phyloP scores from a whole-genome alignment of 2,797 vertebrate genomes.

The Sparidentex hasta region DNA sequence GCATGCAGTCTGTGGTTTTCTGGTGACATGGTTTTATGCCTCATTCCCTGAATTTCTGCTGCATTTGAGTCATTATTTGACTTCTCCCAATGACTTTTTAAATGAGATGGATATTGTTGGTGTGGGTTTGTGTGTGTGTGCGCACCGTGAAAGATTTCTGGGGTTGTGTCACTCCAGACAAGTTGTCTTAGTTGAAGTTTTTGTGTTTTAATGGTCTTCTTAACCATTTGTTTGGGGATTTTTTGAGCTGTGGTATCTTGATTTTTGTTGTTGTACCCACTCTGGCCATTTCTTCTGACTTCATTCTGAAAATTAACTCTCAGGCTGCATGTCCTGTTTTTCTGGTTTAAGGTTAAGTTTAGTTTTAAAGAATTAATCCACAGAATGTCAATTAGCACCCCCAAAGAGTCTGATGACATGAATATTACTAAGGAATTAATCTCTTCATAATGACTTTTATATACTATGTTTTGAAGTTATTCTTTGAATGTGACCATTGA shows the following conservation, averaged over 20 bases:
- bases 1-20: slow-evolving; percentile 34
- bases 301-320: neutral
- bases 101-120: neutral
- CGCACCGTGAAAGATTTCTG: neutral
- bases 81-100: neutral
- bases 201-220: neutral
- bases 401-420: neutral
- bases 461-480: neutral
- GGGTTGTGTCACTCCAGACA: neutral
- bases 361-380: neutral
- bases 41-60: neutral
- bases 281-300: neutral
- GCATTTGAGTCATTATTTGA: neutral
- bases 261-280: neutral
- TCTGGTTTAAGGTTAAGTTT: neutral
- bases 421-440: neutral
- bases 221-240: neutral
- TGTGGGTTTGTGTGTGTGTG: slow-evolving; percentile 14
- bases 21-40: neutral
- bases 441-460: neutral
- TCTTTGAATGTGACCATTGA: neutral
- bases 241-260: neutral
- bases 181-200: neutral
- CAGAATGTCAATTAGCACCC: neutral
- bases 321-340: neutral